Evolutionary conservation across 2,113 vertebrate genomes (phyloP), one percentile per base, ranked within the genome.

Genomic region (Prietella phreatophila): DNA sequence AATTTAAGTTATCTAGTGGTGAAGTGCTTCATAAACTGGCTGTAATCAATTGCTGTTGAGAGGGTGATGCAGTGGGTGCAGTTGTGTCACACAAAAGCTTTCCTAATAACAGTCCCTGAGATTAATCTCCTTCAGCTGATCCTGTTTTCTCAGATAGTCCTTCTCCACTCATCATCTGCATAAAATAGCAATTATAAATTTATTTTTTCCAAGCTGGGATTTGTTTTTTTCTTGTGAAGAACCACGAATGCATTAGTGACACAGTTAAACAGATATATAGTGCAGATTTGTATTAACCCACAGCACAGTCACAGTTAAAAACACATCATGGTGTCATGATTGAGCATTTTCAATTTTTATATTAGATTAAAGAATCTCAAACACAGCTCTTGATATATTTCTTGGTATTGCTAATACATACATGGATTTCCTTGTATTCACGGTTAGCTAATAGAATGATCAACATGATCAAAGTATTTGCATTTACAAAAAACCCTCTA

Each of bases 381-480:
- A 80, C 84, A 63, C 83, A 47, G 1, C 85, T 89, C 55, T 83
- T 86, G 50, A 79, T 86, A 86, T 87, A 60, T 82, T 88, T 85
- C 83, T 90, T 81, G 83, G 79, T 86, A 90, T 90, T 90, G 84
- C 89, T 86, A 88, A 86, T 78, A 80, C 1, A 55, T 50, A 61
- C 69, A 81, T 47, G 11, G 6, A 87, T 20, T 67, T 88, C 39
- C 61, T 86, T 90, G 71, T 84, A 67, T 85, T 85, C 39, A 83
- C 79, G 42, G 73, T 83, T 79, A 86, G 80, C 75, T 88, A 67
- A 53, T 69, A 87, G 75, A 82, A 89, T 90, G 87, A 90, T 90
- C 89, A 90, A 89, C 89, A 89, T 90, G 87, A 90, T 90, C 87
- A 90, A 90, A 89, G 30, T 78, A 85, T 85, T 83, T 85, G 87